phyloP scores from a whole-genome alignment of 2,113 vertebrate genomes.

The Podarcis cretensis region DNA sequence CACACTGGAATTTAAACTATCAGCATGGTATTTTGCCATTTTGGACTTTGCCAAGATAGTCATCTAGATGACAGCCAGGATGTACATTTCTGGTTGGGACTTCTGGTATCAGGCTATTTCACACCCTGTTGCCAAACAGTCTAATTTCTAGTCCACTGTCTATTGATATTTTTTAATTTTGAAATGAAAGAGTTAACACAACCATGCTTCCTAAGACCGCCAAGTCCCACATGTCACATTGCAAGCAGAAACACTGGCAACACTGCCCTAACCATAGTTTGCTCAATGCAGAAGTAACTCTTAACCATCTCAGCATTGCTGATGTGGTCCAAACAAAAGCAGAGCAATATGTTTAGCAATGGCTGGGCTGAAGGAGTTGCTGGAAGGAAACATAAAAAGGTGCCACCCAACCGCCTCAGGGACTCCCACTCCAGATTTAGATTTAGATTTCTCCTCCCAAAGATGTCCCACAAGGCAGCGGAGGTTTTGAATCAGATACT shows the following conservation, averaged over 20 bases:
- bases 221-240: neutral
- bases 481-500: no score
- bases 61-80: conserved; percentile 44
- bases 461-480: no score
- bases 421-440: no score
- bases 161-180: neutral
- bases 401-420: no score
- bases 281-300: neutral
- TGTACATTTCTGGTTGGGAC: conserved; percentile 24
- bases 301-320: no score
- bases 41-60: conserved; percentile 34
- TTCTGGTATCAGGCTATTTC: neutral
- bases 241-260: neutral
- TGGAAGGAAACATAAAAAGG: no score
- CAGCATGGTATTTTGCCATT: conserved; percentile 5
- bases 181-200: neutral
- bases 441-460: no score
- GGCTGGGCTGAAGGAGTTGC: no score
- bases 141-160: neutral
- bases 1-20: conserved; percentile 44
- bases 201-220: neutral
- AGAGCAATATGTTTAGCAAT: no score
- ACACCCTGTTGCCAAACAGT: neutral
- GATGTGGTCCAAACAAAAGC: no score
- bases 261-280: neutral